Percentiles rank a stretch among this genome's conserved stretches.
These are phyloP conservation scores for Gadopsis marmoratus DNA, from an alignment of 2,797 vertebrate species.

Conservation along the genomic window DNA sequence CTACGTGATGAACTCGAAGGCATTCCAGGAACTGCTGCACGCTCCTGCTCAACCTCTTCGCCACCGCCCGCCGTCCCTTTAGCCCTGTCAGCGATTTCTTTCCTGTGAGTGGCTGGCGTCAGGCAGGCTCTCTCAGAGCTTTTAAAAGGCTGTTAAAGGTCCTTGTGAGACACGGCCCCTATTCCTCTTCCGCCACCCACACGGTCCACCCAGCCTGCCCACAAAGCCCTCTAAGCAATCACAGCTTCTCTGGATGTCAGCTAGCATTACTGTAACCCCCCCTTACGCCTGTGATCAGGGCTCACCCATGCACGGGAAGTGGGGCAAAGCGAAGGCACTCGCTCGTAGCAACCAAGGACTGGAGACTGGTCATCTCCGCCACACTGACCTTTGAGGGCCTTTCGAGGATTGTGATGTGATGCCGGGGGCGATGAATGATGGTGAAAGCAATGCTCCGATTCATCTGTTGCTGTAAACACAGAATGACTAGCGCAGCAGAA, in stretches of 20 bases:
- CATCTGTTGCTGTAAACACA: constrained; percentile 71
- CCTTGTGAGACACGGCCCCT: constrained; percentile 68
- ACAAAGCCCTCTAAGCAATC: constrained; percentile 77
- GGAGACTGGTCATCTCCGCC: constrained; percentile 66
- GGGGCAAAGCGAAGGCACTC: constrained; percentile 76
- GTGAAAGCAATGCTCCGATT: constrained; percentile 66
- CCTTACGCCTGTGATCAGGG: constrained; percentile 65
- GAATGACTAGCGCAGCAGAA: constrained; percentile 57
- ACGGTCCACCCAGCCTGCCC: constrained; percentile 56
- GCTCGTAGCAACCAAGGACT: constrained; percentile 56
- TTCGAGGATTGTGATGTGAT: constrained; percentile 66
- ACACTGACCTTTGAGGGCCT: constrained; percentile 76
- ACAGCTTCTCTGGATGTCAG: constrained; percentile 84
- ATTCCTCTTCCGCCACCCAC: constrained; percentile 58
- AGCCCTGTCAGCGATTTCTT: constrained; percentile 69
- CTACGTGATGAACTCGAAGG: constrained; percentile 52
- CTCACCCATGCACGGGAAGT: constrained; percentile 75
- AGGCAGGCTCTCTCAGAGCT: constrained; percentile 66
- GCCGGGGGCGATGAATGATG: constrained; percentile 62
- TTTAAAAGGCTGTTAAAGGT: constrained; percentile 82
- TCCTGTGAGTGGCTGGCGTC: constrained; percentile 69
- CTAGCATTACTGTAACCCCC: constrained; percentile 78
- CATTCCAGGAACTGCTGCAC: constrained; percentile 71
- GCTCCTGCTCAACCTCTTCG: constrained; percentile 32
- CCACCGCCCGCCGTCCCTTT: constrained; percentile 25